Conservation (phyloP, 2,888 invertebrate genomes). For the Nebria brevicollis region DNA sequence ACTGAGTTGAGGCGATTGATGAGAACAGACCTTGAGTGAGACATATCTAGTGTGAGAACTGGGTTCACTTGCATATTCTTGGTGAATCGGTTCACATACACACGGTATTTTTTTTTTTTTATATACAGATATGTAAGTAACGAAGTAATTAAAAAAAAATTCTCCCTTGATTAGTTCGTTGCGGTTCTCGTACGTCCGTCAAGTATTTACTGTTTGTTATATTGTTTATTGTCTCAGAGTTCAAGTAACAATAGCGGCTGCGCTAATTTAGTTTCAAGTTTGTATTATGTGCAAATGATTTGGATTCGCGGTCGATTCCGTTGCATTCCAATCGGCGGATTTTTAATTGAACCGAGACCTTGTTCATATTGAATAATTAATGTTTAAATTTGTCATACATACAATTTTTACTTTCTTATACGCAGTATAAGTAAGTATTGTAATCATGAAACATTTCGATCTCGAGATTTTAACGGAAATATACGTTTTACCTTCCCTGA, state of each 20-base stretch:
- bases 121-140: background rate
- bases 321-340: background rate
- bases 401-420: too few relatives aligned
- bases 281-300: background rate
- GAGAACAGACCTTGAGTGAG: background rate
- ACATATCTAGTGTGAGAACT: background rate
- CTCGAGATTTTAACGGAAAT: too few relatives aligned
- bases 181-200: too few relatives aligned
- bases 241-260: background rate
- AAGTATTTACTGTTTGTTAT: background rate
- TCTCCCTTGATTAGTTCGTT: slow-evolving; percentile 17
- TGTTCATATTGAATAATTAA: background rate
- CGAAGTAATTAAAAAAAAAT: slow-evolving; percentile 20
- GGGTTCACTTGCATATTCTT: background rate
- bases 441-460: too few relatives aligned
- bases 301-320: background rate
- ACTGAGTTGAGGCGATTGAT: background rate
- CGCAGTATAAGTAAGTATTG: too few relatives aligned
- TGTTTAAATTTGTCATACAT: background rate
- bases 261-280: background rate
- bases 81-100: slow-evolving; percentile 7
- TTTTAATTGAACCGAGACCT: background rate
- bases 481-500: too few relatives aligned
- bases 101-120: background rate
- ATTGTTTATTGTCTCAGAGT: background rate